Base-by-base conservation (phyloP, 2,888 invertebrate genomes). In the Physocephala rufipes region DNA sequence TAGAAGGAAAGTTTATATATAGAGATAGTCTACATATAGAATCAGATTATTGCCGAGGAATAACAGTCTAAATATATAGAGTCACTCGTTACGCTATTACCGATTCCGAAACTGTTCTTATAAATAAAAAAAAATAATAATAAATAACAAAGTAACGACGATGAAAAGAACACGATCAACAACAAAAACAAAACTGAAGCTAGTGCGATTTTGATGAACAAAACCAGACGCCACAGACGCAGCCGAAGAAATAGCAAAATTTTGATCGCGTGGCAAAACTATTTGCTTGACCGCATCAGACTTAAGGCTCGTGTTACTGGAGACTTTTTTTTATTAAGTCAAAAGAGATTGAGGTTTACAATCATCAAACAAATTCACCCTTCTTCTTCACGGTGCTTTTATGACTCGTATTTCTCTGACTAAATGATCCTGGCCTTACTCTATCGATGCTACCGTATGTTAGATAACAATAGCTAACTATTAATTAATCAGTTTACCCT, bases 281-380 rank as follows among this genome's bases (percentile, higher is more conserved):
- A 67, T 77, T 74, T 77, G 75, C 71, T 73, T 64, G 53, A 81
- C 73, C 76, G 75, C 78, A 77, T 79, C 78, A 45, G 36, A 36
- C 59, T 16, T 21, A 1, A 16, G 58, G n/a, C n/a, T n/a, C 45
- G 24, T 12, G 63, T 16, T 45, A 45, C 9, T 43, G 63, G 26
- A 28, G 26, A 24, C 24, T 13, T 28, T 26, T n/a, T n/a, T n/a
- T 9, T 21, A 24, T n/a, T 55, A 21, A 28, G 28, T 58, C 58
- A 28, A n/a, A n/a, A n/a, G n/a, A 28, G 13, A 28, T 2, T 28
- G 21, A 24, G 28, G 21, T 2, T 24, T 26, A 26, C 58, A 1
- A 26, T 58, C 26, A 26, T 28, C 45, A n/a, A 28, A 13, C 21
- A n/a, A n/a, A n/a, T n/a, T n/a, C n/a, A n/a, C n/a, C n/a, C n/a